Conservation (phyloP, 2,797 vertebrate species). For the Scomberomorus guttatus region DNA sequence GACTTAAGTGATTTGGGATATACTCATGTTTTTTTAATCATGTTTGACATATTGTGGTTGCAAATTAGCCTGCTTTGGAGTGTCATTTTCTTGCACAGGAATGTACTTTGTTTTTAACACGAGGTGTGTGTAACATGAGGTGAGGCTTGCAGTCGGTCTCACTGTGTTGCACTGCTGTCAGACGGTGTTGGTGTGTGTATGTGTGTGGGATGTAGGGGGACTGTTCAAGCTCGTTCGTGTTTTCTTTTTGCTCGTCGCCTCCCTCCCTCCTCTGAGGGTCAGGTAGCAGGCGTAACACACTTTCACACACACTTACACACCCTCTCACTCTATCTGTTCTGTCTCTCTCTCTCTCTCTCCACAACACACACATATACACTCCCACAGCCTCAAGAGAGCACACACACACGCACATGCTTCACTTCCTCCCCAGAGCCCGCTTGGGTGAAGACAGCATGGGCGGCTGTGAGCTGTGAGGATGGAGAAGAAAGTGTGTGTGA, state of each 20-base stretch:
- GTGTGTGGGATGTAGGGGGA: slow-evolving; percentile 30
- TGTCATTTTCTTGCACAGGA: background rate
- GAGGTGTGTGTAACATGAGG: slow-evolving; percentile 17
- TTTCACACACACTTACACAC: slow-evolving; percentile 31
- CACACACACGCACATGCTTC: slow-evolving; percentile 59
- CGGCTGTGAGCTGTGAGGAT: slow-evolving; percentile 81
- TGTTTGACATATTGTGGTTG: slow-evolving; percentile 1
- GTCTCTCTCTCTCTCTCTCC: slow-evolving; percentile 7
- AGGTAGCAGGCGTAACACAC: slow-evolving; percentile 81
- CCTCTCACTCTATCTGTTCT: slow-evolving; percentile 26
- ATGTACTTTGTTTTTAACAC: slow-evolving; percentile 11
- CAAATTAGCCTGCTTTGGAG: background rate
- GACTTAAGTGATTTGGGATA: background rate
- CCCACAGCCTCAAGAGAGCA: background rate
- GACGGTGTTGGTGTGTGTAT: slow-evolving; percentile 53
- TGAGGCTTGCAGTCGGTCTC: slow-evolving; percentile 50
- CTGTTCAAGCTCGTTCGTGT: slow-evolving; percentile 70
- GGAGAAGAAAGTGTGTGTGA: slow-evolving; percentile 90
- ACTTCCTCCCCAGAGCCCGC: slow-evolving; percentile 72
- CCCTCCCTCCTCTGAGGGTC: slow-evolving; percentile 77
- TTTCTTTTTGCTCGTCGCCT: slow-evolving; percentile 69
- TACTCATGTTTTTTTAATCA: background rate
- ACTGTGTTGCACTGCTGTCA: slow-evolving; percentile 65
- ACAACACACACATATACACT: slow-evolving; percentile 5
- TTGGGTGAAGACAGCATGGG: slow-evolving; percentile 83